Conservation (phyloP, 2,888 invertebrate species). For the Cataglyphis cursor region DNA sequence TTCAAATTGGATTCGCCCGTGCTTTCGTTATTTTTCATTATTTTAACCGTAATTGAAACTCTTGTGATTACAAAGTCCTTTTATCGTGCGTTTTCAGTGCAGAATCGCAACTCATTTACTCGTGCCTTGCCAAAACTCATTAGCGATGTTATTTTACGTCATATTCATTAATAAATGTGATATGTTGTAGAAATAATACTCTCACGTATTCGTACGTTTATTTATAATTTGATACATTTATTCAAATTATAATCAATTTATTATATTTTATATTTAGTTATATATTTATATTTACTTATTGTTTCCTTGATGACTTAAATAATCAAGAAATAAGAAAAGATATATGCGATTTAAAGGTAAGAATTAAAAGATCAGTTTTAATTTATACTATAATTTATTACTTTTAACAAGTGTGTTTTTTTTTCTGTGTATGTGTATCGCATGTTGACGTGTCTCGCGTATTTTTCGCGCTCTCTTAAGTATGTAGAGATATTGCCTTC, state of each 20-base stretch:
- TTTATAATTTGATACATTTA: slow-evolving; percentile 8
- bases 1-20: slow-evolving; percentile 27
- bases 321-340: neutral
- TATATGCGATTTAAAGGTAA: neutral
- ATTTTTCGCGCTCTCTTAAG: slow-evolving; percentile 64
- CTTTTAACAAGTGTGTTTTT: slow-evolving; percentile 80
- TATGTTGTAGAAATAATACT: neutral
- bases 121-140: slow-evolving; percentile 30
- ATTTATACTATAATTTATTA: slow-evolving; percentile 82
- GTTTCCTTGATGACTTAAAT: neutral
- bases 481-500: slow-evolving; percentile 76
- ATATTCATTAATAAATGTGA: slow-evolving; percentile 17
- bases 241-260: neutral
- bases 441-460: slow-evolving; percentile 64
- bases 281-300: neutral
- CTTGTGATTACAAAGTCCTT: slow-evolving; percentile 23
- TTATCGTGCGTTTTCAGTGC: neutral
- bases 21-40: slow-evolving; percentile 48
- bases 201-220: neutral
- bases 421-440: slow-evolving; percentile 52
- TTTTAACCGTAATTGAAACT: slow-evolving; percentile 43
- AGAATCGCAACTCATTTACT: slow-evolving; percentile 6
- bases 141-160: slow-evolving; percentile 20
- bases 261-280: neutral
- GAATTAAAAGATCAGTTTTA: slow-evolving; percentile 34